These are phyloP conservation scores for Aphelenchoides avenae DNA, from an alignment of 1,140 invertebrate genomes.

Conservation along the genomic window DNA sequence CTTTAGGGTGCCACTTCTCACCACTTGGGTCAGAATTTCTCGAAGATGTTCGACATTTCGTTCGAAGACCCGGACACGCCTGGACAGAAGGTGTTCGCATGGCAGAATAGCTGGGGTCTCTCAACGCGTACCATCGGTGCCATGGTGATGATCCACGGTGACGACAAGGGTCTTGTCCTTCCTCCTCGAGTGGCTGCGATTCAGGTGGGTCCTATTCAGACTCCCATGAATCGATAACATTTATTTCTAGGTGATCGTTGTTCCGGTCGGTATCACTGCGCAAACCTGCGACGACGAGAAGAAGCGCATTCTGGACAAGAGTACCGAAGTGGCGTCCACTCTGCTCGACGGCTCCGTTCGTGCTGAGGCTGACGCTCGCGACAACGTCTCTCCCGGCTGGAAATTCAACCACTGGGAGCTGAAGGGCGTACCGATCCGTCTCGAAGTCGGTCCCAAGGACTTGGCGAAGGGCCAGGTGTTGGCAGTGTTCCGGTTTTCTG, in stretches of 20 bases:
- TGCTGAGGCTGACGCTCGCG: slow-evolving; percentile 76
- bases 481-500: too few species aligned
- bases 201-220: slow-evolving; percentile 63
- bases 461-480: slow-evolving; percentile 79
- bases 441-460: slow-evolving; percentile 94
- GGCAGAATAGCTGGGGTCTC: slow-evolving; percentile 96
- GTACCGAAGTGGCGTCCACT: slow-evolving; percentile 63
- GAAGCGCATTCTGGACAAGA: slow-evolving; percentile 70
- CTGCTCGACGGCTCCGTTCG: slow-evolving; percentile 65
- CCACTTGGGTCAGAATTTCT: slow-evolving; percentile 97
- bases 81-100: slow-evolving; percentile 67
- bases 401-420: slow-evolving; percentile 99
- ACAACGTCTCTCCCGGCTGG: slow-evolving; percentile 95
- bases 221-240: slow-evolving; percentile 15
- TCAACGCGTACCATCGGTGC: slow-evolving; percentile 90
- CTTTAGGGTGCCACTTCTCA: slow-evolving; percentile 86
- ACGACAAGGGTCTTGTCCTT: slow-evolving; percentile 89
- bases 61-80: slow-evolving; percentile 82
- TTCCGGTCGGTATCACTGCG: slow-evolving; percentile 91
- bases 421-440: slow-evolving; percentile 90
- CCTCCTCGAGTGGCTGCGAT: slow-evolving; percentile 80
- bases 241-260: slow-evolving; percentile 70
- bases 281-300: slow-evolving; percentile 71
- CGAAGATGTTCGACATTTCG: slow-evolving; percentile 97
- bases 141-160: slow-evolving; percentile 92